Conservation (phyloP, 2,797 vertebrate species). For the Crax fasciolata region DNA sequence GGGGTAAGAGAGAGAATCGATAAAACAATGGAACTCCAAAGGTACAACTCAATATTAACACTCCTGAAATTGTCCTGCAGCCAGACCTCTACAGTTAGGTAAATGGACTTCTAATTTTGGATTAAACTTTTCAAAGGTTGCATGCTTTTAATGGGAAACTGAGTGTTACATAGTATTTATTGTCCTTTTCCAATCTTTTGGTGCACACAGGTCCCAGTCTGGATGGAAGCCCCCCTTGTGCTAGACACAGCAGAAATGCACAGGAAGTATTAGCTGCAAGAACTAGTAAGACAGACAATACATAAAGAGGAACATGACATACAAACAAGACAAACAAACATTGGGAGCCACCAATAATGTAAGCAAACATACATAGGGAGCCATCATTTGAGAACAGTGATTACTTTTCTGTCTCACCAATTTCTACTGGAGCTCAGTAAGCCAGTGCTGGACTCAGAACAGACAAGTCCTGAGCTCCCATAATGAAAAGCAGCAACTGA, state of each 20-base stretch:
- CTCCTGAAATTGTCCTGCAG: neutral
- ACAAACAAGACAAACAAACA: neutral
- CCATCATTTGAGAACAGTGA: neutral
- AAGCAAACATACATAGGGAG: neutral
- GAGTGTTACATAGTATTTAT: neutral
- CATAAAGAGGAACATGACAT: neutral
- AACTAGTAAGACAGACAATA: neutral
- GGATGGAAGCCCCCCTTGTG: neutral
- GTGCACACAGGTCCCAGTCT: neutral
- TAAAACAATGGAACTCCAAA: neutral
- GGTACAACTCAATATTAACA: neutral
- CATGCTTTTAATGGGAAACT: neutral
- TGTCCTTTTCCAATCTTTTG: neutral
- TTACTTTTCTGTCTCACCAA: neutral
- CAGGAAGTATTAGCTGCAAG: neutral
- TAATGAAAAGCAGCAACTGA: neutral
- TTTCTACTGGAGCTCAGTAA: neutral
- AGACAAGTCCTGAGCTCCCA: neutral
- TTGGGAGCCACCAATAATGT: neutral
- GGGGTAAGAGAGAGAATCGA: neutral
- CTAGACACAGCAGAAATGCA: neutral
- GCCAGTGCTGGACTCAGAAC: neutral
- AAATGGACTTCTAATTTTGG: neutral
- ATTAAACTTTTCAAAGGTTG: neutral
- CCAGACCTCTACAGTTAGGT: neutral